Percentiles rank a stretch among this genome's conserved stretches.
Evolutionary conservation across 2,888 invertebrate species (phyloP).

Genomic region (Synergus umbraculus): DNA sequence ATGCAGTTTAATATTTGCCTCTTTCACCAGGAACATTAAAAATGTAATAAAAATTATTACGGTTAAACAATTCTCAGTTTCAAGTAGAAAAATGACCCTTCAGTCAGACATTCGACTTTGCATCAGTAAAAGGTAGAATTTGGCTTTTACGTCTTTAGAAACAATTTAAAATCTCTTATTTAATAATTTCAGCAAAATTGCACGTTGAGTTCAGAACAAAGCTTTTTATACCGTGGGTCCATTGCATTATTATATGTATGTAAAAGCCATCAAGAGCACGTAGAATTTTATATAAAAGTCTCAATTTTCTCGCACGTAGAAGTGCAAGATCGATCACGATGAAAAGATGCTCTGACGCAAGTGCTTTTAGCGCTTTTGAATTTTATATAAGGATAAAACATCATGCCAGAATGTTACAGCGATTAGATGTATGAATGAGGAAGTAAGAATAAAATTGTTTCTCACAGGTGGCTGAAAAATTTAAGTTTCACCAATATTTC

Average conservation of each 20-base stretch:
- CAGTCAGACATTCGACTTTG: no score
- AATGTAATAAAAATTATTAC: no score
- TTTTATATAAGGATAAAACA: constrained; percentile 62
- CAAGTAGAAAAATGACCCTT: no score
- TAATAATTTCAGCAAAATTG: constrained; percentile 3
- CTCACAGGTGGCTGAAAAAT: neutral
- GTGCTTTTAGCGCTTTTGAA: constrained; percentile 63
- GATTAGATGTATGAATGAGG: constrained; percentile 44
- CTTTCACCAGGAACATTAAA: no score
- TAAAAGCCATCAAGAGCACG: constrained; percentile 31
- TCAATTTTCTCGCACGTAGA: constrained; percentile 34
- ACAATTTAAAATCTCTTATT: neutral
- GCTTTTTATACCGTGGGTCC: neutral
- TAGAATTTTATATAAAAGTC: constrained; percentile 29
- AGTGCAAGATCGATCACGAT: constrained; percentile 7
- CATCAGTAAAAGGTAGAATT: no score
- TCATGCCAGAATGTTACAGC: constrained; percentile 58
- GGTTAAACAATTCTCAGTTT: no score
- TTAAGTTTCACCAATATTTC: neutral
- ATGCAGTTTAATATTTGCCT: no score
- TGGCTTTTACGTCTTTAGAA: neutral
- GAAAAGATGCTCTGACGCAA: constrained; percentile 39
- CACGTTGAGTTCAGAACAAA: neutral
- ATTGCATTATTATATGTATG: constrained; percentile 23
- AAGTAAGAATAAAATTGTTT: constrained; percentile 15